phyloP scores from a whole-genome alignment of 2,113 vertebrate genomes.

The Forbesichthys papilliferus region DNA sequence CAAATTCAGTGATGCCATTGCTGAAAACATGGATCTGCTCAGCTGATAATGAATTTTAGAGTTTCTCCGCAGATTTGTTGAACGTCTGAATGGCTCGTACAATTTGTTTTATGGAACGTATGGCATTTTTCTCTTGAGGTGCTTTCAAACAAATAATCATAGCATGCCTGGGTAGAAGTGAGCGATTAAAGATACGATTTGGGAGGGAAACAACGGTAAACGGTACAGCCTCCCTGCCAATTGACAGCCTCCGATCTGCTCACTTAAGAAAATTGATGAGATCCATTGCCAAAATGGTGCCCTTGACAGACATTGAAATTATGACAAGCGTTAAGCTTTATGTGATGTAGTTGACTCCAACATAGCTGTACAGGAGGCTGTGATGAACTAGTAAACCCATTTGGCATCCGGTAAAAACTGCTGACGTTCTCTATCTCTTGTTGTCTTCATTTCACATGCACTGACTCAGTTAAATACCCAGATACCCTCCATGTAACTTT shows the following conservation, averaged over 20 bases:
- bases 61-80: neutral
- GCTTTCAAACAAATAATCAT: conserved; percentile 27
- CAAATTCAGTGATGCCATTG: too few species aligned
- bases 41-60: too few species aligned
- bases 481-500: conserved; percentile 1
- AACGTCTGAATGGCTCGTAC: conserved; percentile 3
- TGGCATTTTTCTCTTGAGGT: conserved; percentile 36
- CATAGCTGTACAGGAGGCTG: conserved; percentile 55
- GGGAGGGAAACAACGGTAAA: conserved; percentile 41
- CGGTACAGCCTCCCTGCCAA: conserved; percentile 44
- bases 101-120: conserved; percentile 8
- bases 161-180: conserved; percentile 16
- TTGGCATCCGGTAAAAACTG: conserved; percentile 18
- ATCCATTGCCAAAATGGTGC: conserved; percentile 66
- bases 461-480: neutral
- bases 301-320: conserved; percentile 70
- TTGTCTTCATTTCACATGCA: neutral
- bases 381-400: conserved; percentile 61
- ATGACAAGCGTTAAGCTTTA: conserved; percentile 72
- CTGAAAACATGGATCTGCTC: too few species aligned
- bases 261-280: conserved; percentile 67
- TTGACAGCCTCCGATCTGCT: conserved; percentile 61
- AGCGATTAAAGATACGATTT: conserved; percentile 39
- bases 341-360: conserved; percentile 67
- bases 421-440: neutral